Base-by-base conservation (phyloP, 2,888 invertebrate species). In the Drosophila atroscutellata region DNA sequence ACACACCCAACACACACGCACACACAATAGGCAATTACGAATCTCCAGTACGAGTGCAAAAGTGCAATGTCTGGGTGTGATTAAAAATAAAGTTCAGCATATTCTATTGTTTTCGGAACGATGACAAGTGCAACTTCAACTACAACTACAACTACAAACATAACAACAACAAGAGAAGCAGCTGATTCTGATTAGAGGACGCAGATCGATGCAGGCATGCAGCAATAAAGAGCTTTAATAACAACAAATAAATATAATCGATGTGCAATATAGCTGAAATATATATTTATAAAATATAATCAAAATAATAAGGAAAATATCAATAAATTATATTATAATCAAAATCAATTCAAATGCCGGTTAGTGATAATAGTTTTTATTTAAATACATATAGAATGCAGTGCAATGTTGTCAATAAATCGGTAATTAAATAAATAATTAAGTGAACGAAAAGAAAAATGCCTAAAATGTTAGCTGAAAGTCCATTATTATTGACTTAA, bases 1-100 rank as follows among this genome's bases (percentile, higher is more conserved):
- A 60, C 62, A 62, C 55, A 56, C 42, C 50, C 39, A 62, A 58
- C 39, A 58, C 42, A 36, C 56, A 37, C 47, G 5, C 34, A 47
- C 57, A 55, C 51, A 58, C 77, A 65, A 28, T 54, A 58, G 55
- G 67, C 67, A 78, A 72, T 79, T 77, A 79, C 61, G 52, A 59
- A 61, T 51, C 66, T 42, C 39, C 65, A 62, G 34, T 42, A 65
- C 56, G 58, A 85, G 86, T 81, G 79, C 84, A 75, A 88, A 79
- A 86, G 85, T 85, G 83, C 89, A 88, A 80, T 85, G 81, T 80
- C 84, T 83, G 78, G 61, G 59, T 71, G 73, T 83, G 89, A 83
- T 86, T 88, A 81, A 67, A 64, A 68, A 73, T 62, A 61, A 72
- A 65, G 56, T 65, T 65, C 61, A 78, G 59, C 67, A 60, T 66